These are phyloP conservation scores for Heptranchias perlo DNA, from an alignment of 2,113 vertebrate species.

Conservation along the genomic window DNA sequence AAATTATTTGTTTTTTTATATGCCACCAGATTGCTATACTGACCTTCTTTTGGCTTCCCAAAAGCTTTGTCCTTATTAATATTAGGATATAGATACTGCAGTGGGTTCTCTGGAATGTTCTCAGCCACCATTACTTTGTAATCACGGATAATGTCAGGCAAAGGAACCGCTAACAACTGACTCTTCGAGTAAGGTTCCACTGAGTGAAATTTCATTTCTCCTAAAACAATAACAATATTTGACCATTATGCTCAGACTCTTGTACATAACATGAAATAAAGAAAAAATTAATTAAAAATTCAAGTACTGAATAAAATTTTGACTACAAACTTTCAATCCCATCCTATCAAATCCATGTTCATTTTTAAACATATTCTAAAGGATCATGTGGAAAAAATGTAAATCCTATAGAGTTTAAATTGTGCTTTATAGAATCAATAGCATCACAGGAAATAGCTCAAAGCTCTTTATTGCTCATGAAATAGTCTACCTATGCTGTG, in stretches of 20 bases:
- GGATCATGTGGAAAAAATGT: neutral
- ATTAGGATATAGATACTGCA: slow-evolving; percentile 91
- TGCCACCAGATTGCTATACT: slow-evolving; percentile 28
- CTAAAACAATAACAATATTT: slow-evolving; percentile 53
- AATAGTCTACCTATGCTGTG: neutral
- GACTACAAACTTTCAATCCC: neutral
- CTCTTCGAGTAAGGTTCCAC: slow-evolving; percentile 94
- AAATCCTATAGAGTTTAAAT: neutral
- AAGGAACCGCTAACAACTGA: slow-evolving; percentile 78
- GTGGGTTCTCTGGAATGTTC: slow-evolving; percentile 83
- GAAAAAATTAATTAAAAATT: neutral
- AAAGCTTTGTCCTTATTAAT: slow-evolving; percentile 94
- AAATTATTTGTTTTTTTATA: neutral
- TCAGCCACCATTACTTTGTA: slow-evolving; percentile 92
- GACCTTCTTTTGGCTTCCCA: slow-evolving; percentile 79
- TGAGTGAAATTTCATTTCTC: slow-evolving; percentile 81
- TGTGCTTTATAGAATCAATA: neutral
- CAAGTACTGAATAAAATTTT: neutral
- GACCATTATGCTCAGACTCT: fast-evolving
- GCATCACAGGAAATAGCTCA: neutral
- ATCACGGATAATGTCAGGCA: slow-evolving; percentile 86
- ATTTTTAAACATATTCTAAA: neutral
- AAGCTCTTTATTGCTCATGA: neutral
- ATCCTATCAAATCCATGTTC: neutral
- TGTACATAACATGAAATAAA: neutral